Evolutionary conservation across 1,140 invertebrate genomes (phyloP).

Genomic region (Physella acuta): DNA sequence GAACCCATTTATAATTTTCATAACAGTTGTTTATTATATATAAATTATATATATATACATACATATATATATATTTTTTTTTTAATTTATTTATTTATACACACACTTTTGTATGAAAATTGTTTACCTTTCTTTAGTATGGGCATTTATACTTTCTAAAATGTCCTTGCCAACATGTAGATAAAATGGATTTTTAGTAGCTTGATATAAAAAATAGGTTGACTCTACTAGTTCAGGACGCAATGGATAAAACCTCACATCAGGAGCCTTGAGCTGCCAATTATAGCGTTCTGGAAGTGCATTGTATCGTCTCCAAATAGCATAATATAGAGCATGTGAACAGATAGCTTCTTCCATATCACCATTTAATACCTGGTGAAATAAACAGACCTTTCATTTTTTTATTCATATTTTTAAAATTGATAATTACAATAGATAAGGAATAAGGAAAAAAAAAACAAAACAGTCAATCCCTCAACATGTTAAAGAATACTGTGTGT

Average conservation of each 20-base stretch:
- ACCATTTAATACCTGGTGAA: constrained; percentile 67
- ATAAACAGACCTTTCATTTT: constrained; percentile 8
- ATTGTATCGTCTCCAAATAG: constrained; percentile 70
- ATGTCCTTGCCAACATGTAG: constrained; percentile 72
- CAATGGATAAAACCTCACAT: constrained; percentile 71
- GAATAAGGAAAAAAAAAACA: too few species aligned
- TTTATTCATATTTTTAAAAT: neutral
- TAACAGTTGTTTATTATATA: too few species aligned
- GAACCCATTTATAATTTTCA: too few species aligned
- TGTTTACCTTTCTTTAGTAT: constrained; percentile 65
- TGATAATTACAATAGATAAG: too few species aligned
- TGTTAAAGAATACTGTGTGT: too few species aligned
- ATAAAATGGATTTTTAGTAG: constrained; percentile 74
- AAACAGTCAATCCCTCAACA: too few species aligned
- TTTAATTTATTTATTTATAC: too few species aligned
- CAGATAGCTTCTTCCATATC: constrained; percentile 76
- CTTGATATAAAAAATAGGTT: constrained; percentile 73
- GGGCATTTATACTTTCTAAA: constrained; percentile 66
- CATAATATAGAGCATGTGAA: constrained; percentile 70
- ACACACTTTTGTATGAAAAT: too few species aligned
- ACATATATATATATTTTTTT: too few species aligned
- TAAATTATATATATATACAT: too few species aligned
- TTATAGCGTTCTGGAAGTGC: constrained; percentile 72
- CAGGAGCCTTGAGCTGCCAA: constrained; percentile 68
- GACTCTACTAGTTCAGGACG: constrained; percentile 72